phyloP scores from a whole-genome alignment of 2,888 invertebrate species.

The Toxonevra muliebris region DNA sequence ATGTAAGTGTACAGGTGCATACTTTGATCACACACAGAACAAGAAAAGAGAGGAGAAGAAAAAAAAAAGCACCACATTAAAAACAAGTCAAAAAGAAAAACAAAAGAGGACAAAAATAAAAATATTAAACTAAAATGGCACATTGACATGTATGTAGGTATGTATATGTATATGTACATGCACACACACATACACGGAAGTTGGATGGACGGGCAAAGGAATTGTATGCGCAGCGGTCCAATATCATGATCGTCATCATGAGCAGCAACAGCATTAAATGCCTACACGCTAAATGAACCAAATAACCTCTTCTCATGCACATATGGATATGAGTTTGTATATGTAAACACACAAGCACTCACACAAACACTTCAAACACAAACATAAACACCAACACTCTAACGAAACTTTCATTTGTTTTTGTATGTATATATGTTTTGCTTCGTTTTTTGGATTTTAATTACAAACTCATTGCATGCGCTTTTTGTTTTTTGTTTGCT shows the following conservation, averaged over 20 bases:
- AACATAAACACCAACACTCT: slow-evolving; percentile 4
- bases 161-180: not conserved
- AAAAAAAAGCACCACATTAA: too few species aligned
- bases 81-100: not conserved
- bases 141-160: not conserved
- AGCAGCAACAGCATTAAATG: too few species aligned
- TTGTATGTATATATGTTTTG: not conserved
- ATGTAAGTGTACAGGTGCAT: too few species aligned
- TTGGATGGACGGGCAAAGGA: too few species aligned
- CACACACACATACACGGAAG: not conserved
- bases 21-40: too few species aligned
- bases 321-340: not conserved
- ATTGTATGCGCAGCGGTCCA: too few species aligned
- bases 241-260: too few species aligned
- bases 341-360: slow-evolving; percentile 10
- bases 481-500: slow-evolving; percentile 9
- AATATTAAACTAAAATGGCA: not conserved
- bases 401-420: slow-evolving; percentile 3
- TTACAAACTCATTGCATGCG: slow-evolving; percentile 22
- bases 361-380: slow-evolving; percentile 2
- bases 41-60: too few species aligned
- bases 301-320: not conserved
- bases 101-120: not conserved
- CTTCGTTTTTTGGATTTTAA: slow-evolving; percentile 12
- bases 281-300: too few species aligned